phyloP scores from a whole-genome alignment of 2,797 vertebrate genomes.

The Molossus molossus region DNA sequence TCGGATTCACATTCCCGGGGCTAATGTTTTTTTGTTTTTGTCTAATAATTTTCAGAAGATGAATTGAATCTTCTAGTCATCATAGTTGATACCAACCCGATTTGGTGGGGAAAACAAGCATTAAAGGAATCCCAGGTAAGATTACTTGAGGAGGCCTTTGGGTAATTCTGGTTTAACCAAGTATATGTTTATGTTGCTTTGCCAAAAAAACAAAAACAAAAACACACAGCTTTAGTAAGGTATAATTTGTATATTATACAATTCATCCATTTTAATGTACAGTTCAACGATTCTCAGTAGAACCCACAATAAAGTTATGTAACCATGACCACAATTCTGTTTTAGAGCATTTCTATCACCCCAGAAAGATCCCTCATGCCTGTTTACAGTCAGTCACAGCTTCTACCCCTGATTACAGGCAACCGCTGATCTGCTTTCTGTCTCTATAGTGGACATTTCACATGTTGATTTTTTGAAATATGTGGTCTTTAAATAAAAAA shows the following conservation, averaged over 20 bases:
- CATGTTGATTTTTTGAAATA: too few species aligned
- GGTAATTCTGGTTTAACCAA: not conserved
- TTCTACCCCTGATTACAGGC: rapidly evolving
- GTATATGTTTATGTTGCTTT: not conserved
- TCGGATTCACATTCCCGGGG: not conserved
- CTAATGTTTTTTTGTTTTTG: constrained; percentile 37
- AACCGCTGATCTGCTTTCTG: not conserved
- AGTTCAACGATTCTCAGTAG: not conserved
- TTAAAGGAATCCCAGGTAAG: constrained; percentile 94
- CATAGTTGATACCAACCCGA: constrained; percentile 96
- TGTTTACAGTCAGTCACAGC: not conserved
- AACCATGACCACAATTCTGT: not conserved
- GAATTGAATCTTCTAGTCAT: constrained; percentile 95
- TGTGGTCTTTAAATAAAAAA: too few species aligned
- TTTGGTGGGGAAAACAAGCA: constrained; percentile 98
- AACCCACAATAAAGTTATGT: not conserved
- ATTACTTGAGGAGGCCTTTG: not conserved
- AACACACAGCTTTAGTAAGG: not conserved
- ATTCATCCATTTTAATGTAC: not conserved
- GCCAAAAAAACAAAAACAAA: not conserved
- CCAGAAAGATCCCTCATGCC: rapidly evolving
- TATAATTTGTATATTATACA: not conserved
- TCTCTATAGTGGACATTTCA: not conserved
- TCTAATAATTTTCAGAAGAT: constrained; percentile 92
- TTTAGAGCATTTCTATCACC: not conserved